Percentiles rank a stretch among this genome's conserved stretches.
Conservation (phyloP, 2,797 vertebrate genomes). For the Erethizon dorsatum region DNA sequence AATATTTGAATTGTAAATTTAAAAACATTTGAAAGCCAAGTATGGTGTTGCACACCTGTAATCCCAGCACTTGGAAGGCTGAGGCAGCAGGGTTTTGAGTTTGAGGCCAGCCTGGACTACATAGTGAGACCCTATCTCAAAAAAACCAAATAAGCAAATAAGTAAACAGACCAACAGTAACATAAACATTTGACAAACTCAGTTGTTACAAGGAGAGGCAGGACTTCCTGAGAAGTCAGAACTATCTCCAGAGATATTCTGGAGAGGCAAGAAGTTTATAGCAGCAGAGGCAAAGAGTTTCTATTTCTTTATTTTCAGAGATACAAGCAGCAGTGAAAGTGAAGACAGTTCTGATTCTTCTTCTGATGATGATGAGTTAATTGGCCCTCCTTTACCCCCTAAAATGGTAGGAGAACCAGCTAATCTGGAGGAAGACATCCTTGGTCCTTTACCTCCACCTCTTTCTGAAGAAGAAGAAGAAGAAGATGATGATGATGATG, state of each 20-base stretch:
- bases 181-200: background rate
- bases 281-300: slow-evolving; percentile 35
- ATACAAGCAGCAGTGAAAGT: slow-evolving; percentile 82
- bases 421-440: slow-evolving; percentile 86
- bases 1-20: slow-evolving; percentile 25
- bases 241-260: background rate
- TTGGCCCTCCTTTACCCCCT: slow-evolving; percentile 91
- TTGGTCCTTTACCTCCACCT: slow-evolving; percentile 93
- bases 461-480: slow-evolving; percentile 88
- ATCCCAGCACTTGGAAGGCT: background rate
- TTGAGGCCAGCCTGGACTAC: background rate
- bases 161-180: background rate
- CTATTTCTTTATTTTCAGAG: slow-evolving; percentile 84
- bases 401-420: slow-evolving; percentile 66
- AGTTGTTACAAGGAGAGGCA: background rate
- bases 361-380: slow-evolving; percentile 88
- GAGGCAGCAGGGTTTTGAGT: background rate
- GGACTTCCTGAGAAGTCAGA: background rate
- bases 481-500: slow-evolving; percentile 88
- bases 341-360: slow-evolving; percentile 89
- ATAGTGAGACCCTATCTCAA: background rate
- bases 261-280: background rate
- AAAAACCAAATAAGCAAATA: background rate
- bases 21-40: background rate
- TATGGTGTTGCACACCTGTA: background rate